These are phyloP conservation scores for Parthenolecanium corni DNA, from an alignment of 2,888 invertebrate genomes.

Conservation along the genomic window DNA sequence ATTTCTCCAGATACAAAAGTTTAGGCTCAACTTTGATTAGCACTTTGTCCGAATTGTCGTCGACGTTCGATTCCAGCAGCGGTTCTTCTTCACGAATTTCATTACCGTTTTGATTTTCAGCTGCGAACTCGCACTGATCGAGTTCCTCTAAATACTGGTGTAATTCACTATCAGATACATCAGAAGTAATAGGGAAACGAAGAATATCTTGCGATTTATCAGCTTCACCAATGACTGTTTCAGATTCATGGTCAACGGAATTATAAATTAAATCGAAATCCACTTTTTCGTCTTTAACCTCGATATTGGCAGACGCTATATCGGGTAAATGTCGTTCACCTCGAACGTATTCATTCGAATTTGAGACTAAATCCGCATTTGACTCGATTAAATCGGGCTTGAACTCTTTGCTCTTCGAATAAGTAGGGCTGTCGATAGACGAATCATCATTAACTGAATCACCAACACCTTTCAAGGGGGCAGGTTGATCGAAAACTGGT, in stretches of 20 bases:
- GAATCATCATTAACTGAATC: no score
- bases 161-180: conserved; percentile 40
- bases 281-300: background rate
- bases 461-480: no score
- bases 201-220: background rate
- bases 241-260: background rate
- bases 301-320: conserved; percentile 14
- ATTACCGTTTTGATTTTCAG: background rate
- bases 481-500: no score
- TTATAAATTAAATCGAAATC: background rate
- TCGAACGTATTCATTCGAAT: conserved; percentile 1
- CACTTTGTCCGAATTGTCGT: background rate
- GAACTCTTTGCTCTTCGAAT: conserved; percentile 13
- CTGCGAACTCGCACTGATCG: conserved; percentile 38
- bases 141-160: conserved; percentile 40
- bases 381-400: conserved; percentile 30
- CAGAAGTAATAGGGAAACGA: conserved; percentile 26
- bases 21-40: background rate
- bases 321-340: conserved; percentile 21
- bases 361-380: conserved; percentile 15
- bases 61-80: background rate
- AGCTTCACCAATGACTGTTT: background rate
- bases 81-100: background rate
- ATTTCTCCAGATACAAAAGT: background rate
- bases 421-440: background rate